Evolutionary conservation across 2,888 invertebrate genomes (phyloP).

Genomic region (Synanthedon andrenaeformis): DNA sequence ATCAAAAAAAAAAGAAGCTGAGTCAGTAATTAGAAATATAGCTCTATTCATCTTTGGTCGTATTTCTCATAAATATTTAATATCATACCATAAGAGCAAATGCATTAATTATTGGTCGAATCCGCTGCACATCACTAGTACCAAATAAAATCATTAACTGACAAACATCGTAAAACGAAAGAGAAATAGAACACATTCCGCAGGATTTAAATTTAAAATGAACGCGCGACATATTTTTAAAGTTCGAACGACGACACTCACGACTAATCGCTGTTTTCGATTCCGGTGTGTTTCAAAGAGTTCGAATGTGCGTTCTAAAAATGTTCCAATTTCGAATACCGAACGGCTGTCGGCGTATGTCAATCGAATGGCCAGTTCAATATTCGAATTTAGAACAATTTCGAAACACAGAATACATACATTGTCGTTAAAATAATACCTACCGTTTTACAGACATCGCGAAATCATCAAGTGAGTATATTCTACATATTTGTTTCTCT

Average conservation of each 20-base stretch:
- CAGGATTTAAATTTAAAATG: slow-evolving; percentile 58
- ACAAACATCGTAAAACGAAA: slow-evolving; percentile 63
- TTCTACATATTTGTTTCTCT: no score
- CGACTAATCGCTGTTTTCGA: slow-evolving; percentile 70
- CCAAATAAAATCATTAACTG: slow-evolving; percentile 43
- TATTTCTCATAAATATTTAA: not conserved
- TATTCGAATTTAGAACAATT: not conserved
- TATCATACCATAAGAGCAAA: not conserved
- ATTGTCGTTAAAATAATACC: no score
- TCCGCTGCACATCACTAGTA: not conserved
- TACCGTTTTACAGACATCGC: no score
- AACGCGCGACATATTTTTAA: slow-evolving; percentile 68
- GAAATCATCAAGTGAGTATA: no score
- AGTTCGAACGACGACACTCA: slow-evolving; percentile 64
- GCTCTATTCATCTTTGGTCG: not conserved
- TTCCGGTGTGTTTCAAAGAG: slow-evolving; percentile 61
- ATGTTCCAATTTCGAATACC: slow-evolving; percentile 62
- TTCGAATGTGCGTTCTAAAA: slow-evolving; percentile 61
- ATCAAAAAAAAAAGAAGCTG: not conserved
- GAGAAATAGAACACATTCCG: slow-evolving; percentile 61
- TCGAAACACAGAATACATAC: not conserved
- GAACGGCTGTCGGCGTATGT: slow-evolving; percentile 50
- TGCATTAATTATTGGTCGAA: not conserved
- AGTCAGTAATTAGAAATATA: not conserved
- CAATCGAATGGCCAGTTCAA: slow-evolving; percentile 22